phyloP scores from a whole-genome alignment of 2,113 vertebrate genomes.

The Grammomys dolichurus region DNA sequence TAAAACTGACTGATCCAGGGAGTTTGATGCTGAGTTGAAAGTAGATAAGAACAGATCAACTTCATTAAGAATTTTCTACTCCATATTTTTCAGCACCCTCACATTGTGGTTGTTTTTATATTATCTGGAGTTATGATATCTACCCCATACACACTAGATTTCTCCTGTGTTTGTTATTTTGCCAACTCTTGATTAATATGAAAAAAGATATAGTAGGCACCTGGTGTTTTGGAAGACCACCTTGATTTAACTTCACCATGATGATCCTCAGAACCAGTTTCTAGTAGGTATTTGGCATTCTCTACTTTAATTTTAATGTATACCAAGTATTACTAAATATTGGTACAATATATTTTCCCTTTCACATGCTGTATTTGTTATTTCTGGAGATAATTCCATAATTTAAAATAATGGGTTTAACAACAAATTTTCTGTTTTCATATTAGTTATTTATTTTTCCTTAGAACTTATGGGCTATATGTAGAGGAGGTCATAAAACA shows the following conservation, averaged over 20 bases:
- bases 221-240: not conserved
- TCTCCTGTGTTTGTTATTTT: not conserved
- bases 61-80: not conserved
- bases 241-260: not conserved
- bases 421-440: not conserved
- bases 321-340: not conserved
- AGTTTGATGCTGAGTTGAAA: constrained; percentile 19
- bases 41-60: not conserved
- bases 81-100: not conserved
- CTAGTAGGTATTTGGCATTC: not conserved
- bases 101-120: not conserved
- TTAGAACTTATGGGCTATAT: not conserved
- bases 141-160: not conserved
- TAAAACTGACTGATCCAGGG: not conserved
- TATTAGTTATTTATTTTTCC: not conserved
- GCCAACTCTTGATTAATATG: not conserved
- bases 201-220: not conserved
- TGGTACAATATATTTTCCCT: not conserved
- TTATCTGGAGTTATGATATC: not conserved
- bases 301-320: not conserved
- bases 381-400: not conserved
- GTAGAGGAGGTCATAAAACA: not conserved
- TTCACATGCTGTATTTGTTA: not conserved
- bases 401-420: not conserved
- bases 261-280: not conserved